phyloP scores from a whole-genome alignment of 2,797 vertebrate genomes.

The Coregonus ussuriensis region DNA sequence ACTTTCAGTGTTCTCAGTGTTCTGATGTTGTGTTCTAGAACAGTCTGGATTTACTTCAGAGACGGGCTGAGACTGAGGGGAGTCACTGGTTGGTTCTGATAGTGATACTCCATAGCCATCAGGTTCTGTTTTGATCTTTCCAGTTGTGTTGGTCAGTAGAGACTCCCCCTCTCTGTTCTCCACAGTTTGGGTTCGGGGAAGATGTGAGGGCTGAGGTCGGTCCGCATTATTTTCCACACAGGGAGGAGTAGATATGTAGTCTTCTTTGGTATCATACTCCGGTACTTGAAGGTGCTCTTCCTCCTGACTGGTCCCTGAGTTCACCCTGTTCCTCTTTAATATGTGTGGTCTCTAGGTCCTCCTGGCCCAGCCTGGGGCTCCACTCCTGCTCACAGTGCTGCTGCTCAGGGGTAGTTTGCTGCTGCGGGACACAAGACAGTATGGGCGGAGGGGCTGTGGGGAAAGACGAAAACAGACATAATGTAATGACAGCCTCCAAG shows the following conservation, averaged over 20 bases:
- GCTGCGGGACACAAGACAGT: neutral
- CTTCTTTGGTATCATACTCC: neutral
- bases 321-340: constrained; percentile 13
- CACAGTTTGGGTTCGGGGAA: neutral
- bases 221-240: neutral
- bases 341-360: neutral
- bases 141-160: neutral
- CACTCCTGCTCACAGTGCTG: constrained; percentile 4
- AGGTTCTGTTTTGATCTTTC: constrained; percentile 22
- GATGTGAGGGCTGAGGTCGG: neutral
- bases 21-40: neutral
- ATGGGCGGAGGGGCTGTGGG: constrained; percentile 3
- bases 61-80: neutral
- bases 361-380: neutral
- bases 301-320: neutral
- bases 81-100: neutral
- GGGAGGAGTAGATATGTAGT: neutral
- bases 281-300: constrained; percentile 1
- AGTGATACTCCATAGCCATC: neutral
- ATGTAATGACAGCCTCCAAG: neutral
- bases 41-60: neutral
- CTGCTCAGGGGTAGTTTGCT: neutral
- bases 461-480: neutral
- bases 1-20: neutral
- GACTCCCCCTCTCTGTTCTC: neutral